Base-by-base conservation (phyloP, 1,140 invertebrate species). In the Liolophura sinensis region DNA sequence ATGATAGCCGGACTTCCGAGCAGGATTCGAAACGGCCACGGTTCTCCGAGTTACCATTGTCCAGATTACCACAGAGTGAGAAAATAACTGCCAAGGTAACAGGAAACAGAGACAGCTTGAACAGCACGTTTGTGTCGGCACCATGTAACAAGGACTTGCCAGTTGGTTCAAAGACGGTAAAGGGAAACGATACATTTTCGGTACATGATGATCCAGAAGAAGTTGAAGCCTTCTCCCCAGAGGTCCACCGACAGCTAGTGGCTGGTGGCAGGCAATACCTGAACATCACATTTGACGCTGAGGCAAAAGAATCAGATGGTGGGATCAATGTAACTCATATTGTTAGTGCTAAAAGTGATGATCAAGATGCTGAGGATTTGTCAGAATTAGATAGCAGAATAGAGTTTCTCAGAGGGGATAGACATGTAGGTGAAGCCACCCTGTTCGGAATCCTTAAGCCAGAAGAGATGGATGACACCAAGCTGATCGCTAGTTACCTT, bases 281-380 rank as follows among this genome's bases (percentile, higher is more conserved):
- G 0, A 79, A 79, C 62, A 62, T 79, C 24, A 77, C 75, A 27
- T 78, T 78, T 74, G 75, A 77, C 57, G 69, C 71, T 20, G 74
- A 76, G 58, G 62, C 65, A 27, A 55, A 40, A 40, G 31, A 40
- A 7, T 54, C 24, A 54, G n/a, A 20, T 7, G 12, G 3, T 54
- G n/a, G n/a, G 24, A 20, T 54, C 7, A 59, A n/a, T 31, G n/a
- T 27, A 16, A 22, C 57, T 3, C n/a, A n/a, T 59, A 22, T 22
- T 25, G 27, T 59, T 40, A 40, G 31, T 40, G 31, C 31, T 40
- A 40, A 40, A 40, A 40, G 31, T 40, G 31, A 40, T 40, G 31
- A 9, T 40, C 9, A 40, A 5, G 31, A 9, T 40, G 9, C 3
- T 40, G 31, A 40, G 31, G 31, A 40, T 9, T 40, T 40, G 31